Base-by-base conservation (phyloP, 2,888 invertebrate species). In the Sturmia bella region DNA sequence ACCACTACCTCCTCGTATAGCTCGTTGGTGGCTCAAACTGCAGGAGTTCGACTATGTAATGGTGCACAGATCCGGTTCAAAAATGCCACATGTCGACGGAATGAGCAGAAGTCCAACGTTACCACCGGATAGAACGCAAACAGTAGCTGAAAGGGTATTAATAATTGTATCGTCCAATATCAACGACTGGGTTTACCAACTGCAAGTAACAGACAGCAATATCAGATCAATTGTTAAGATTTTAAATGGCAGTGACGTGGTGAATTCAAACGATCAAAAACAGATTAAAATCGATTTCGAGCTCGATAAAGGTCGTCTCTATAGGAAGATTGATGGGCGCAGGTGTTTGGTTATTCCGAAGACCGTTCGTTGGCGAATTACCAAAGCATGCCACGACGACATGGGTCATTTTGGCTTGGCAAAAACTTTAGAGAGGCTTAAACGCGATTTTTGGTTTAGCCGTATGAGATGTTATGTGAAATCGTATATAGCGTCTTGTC, bases 331-430 rank as follows among this genome's bases (percentile, higher is more conserved):
- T 2, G 64, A 52, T 7, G 61, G 54, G 24, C 13, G 24, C 9
- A 70, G 27, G 21, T 70, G 54, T n/a, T 54, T 84, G 19, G 84
- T 85, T 5, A 82, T 86, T 7, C 84, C 85, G 4, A 61, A 78
- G 24, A 45, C 41, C 0, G 74, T 84, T 0, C 61, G 84, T 7
- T 85, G 85, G 85, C 57, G 84, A 12, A 54, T 86, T 0, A 61
- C 83, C 0, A 83, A 85, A 43, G 57, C 64, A 48, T 88, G 86
- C 84, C 86, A 86, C 37, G 85, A 86, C 41, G 83, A 86, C 9
- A 64, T 80, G 3, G 85, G 84, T 2, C 86, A 87, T 43, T 86
- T 84, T 45, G 72, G 80, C 7, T 3, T 83, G 0, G 83, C 85
- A 15, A 86, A 86, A 61, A 86, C 86, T 1, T 12, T 85, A 1